Base-by-base conservation (phyloP, 2,888 invertebrate species). In the Melanostoma scalare region DNA sequence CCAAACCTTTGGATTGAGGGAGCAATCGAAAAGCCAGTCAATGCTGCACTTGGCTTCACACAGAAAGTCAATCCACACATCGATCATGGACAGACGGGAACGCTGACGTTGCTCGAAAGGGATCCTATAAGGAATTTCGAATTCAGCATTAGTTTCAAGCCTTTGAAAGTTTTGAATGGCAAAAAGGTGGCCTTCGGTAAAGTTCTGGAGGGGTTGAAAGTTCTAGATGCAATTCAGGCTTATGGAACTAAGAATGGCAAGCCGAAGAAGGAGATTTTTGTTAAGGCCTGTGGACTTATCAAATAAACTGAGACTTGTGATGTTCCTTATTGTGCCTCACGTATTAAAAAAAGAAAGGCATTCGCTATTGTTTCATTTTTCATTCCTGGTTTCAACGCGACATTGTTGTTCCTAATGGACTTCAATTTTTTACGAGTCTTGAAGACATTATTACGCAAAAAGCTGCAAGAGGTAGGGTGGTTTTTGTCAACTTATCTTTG, bases 71-170 rank as follows among this genome's bases (percentile, higher is more conserved):
- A 58, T 38, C 88, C 90, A 10, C 89, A 89, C 58, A 87, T 90
- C n/a, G 87, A 89, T 10, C 88, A 89, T 53, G 88, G 87, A 20
- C 85, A 87, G 60, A 30, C 68, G 4, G 80, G 85, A 31, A 85
- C 75, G 1, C 33, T 84, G 46, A 48, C 69, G 30, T 38, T 84
- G 2, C 35, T 84, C 2, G 58, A 79, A 10, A 69, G 84, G 1
- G 55, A 3, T 0, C 3, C 10, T 0, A 30, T 55, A 38, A 60
- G 60, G 0, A 30, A 30, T 2, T 30, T 90, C 3, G 86, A 87
- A 74, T 91, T 90, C 40, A 87, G 88, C 6, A 88, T 90, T 35
- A 90, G 89, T 52, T 90, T 91, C n/a, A 89, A 88, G 71, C 87
- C 87, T 6, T 30, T 90, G 56, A 82, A 86, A 2, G 78, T 88